Conservation (phyloP, 2,113 vertebrate genomes). For the Eulemur rufifrons region DNA sequence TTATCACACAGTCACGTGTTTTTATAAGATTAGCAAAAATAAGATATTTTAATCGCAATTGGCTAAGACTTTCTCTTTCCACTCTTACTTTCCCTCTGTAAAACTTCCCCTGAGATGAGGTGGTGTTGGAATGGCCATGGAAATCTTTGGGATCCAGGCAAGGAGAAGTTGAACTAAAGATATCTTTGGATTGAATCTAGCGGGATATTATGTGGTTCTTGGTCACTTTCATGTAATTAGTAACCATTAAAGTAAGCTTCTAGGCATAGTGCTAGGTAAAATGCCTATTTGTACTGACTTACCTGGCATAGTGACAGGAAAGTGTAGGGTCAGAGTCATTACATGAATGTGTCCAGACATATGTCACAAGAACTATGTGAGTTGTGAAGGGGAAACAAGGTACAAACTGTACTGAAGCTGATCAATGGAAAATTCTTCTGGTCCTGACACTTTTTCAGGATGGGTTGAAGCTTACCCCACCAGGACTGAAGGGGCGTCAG, state of each 20-base stretch:
- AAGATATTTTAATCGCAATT: neutral
- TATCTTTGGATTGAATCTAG: neutral
- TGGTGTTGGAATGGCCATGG: neutral
- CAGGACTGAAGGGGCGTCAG: too few species aligned
- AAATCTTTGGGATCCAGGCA: neutral
- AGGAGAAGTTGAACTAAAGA: neutral
- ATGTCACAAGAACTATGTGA: neutral
- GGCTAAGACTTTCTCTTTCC: neutral
- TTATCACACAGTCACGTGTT: neutral
- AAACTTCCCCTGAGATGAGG: neutral
- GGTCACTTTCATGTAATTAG: neutral
- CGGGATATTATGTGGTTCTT: neutral
- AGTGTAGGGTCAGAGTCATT: neutral
- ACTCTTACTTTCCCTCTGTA: neutral
- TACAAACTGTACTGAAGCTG: neutral
- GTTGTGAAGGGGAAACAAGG: neutral
- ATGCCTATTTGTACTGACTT: neutral
- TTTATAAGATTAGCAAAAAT: constrained; percentile 4
- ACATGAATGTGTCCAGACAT: neutral
- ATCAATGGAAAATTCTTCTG: neutral
- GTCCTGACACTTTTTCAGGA: too few species aligned
- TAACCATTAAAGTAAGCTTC: neutral
- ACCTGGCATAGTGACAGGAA: neutral
- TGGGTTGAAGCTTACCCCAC: too few species aligned
- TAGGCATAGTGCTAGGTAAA: neutral